phyloP scores from a whole-genome alignment of 2,797 vertebrate genomes.

The Pseudochirops corinnae region DNA sequence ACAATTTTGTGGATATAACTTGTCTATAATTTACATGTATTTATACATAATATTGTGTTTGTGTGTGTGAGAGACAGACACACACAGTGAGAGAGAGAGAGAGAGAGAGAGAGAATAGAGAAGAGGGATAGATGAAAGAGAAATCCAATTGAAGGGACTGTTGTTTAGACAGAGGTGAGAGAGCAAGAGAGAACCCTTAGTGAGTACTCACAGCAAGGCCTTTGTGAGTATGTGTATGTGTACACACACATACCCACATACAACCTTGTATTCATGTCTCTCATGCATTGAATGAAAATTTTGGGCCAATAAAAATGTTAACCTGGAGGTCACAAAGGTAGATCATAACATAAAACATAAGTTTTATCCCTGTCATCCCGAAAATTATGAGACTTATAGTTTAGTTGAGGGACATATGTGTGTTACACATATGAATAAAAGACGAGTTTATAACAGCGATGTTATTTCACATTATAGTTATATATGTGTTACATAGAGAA shows the following conservation, averaged over 20 bases:
- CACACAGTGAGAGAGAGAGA: no score
- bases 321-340: background rate
- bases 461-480: background rate
- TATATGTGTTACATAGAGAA: background rate
- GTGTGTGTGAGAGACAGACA: no score
- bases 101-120: background rate
- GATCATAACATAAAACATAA: background rate
- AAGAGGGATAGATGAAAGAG: background rate
- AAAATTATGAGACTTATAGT: background rate
- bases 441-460: background rate
- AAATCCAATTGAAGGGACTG: background rate
- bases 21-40: background rate
- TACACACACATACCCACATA: background rate
- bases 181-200: background rate
- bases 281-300: background rate
- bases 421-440: background rate
- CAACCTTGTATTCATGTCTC: background rate
- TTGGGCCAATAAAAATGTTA: background rate
- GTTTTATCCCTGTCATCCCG: background rate
- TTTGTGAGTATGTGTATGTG: background rate
- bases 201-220: background rate
- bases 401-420: background rate
- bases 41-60: no score
- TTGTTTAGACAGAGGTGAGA: background rate
- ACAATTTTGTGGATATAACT: background rate